phyloP scores from a whole-genome alignment of 2,113 vertebrate genomes.

The Haplotaxodon microlepis region DNA sequence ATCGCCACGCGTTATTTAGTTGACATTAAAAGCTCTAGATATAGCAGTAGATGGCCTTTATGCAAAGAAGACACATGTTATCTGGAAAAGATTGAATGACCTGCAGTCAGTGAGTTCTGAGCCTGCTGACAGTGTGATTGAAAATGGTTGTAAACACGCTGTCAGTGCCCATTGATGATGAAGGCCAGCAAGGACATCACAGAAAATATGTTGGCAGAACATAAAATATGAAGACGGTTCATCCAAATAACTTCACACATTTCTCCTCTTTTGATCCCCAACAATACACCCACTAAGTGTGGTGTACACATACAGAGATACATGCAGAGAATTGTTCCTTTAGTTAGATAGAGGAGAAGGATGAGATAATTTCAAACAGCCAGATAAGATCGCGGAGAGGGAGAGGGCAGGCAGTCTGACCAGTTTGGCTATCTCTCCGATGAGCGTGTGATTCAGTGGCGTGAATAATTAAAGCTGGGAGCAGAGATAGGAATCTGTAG shows the following conservation, averaged over 20 bases:
- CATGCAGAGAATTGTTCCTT: background rate
- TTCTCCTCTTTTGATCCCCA: background rate
- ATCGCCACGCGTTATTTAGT: fast-evolving
- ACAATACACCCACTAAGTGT: background rate
- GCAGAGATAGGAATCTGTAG: slow-evolving; percentile 65
- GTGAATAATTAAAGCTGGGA: slow-evolving; percentile 71
- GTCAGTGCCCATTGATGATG: background rate
- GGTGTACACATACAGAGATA: background rate
- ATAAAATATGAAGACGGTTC: background rate
- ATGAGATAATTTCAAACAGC: slow-evolving; percentile 26
- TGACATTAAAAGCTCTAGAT: background rate
- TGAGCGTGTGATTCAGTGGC: slow-evolving; percentile 60
- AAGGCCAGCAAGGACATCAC: background rate
- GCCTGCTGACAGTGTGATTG: background rate
- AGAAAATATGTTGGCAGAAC: background rate
- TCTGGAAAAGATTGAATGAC: background rate
- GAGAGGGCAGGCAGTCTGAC: slow-evolving; percentile 15
- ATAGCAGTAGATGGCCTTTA: background rate
- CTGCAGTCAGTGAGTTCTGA: background rate
- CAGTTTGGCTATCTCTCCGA: slow-evolving; percentile 38
- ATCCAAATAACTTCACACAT: background rate
- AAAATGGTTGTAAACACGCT: background rate
- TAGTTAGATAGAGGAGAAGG: slow-evolving; percentile 7
- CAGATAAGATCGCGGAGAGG: slow-evolving; percentile 25
- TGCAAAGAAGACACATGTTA: background rate